Percentiles rank a stretch among this genome's conserved stretches.
These are phyloP conservation scores for Junonia oenone DNA, from an alignment of 2,888 invertebrate species.

Conservation along the genomic window DNA sequence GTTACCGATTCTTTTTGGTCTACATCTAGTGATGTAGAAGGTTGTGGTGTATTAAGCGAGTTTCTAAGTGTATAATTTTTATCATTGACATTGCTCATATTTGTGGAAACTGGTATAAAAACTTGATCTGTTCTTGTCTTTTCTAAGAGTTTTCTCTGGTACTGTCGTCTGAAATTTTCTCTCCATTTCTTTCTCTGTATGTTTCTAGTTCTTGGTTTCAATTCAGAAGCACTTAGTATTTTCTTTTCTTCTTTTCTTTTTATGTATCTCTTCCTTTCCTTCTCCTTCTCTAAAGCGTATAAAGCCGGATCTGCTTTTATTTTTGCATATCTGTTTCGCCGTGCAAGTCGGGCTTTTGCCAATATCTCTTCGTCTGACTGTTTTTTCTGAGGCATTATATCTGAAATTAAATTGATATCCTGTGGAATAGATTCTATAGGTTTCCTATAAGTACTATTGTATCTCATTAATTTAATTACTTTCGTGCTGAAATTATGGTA, in stretches of 20 bases:
- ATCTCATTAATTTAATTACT: too few relatives aligned
- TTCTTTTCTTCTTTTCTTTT: slow-evolving; percentile 4
- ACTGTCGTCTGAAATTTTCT: slow-evolving; percentile 5
- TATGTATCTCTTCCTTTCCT: slow-evolving; percentile 4
- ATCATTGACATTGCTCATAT: too few relatives aligned
- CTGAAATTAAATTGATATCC: too few relatives aligned
- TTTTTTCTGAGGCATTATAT: background rate
- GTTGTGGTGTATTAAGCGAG: too few relatives aligned
- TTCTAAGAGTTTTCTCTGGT: background rate
- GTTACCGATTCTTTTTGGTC: too few relatives aligned
- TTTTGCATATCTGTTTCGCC: background rate
- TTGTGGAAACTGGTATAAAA: too few relatives aligned
- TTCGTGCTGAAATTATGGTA: too few relatives aligned
- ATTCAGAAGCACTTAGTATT: background rate
- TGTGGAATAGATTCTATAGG: too few relatives aligned
- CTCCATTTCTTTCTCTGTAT: slow-evolving; percentile 8
- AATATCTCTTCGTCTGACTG: background rate
- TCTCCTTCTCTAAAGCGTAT: slow-evolving; percentile 11
- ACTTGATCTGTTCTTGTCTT: too few relatives aligned
- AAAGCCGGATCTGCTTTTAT: slow-evolving; percentile 6
- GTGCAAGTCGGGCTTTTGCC: background rate
- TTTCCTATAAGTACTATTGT: too few relatives aligned
- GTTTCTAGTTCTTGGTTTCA: slow-evolving; percentile 6
- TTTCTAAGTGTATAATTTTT: too few relatives aligned
- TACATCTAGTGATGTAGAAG: too few relatives aligned